Percentiles rank a stretch among this genome's conserved stretches.
These are phyloP conservation scores for Thripadectes ignobilis DNA, from an alignment of 2,797 vertebrate species.

Conservation along the genomic window DNA sequence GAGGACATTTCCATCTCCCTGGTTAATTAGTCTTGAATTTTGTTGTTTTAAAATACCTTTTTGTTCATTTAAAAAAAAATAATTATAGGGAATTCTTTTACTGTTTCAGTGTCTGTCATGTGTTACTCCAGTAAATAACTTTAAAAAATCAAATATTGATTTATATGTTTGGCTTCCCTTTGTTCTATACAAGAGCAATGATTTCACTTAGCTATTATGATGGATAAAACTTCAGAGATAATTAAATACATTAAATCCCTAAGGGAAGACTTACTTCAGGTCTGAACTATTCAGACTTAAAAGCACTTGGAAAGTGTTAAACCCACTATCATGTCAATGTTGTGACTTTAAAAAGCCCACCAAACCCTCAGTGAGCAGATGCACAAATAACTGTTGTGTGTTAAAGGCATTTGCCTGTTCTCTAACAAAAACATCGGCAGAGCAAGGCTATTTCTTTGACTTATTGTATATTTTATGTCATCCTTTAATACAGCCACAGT, in stretches of 20 bases:
- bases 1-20: background rate
- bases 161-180: slow-evolving; percentile 63
- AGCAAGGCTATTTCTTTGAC: background rate
- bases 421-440: background rate
- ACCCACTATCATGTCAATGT: background rate
- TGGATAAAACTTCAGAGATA: slow-evolving; percentile 71
- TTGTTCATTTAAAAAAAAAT: background rate
- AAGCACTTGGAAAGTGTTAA: slow-evolving; percentile 58
- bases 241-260: slow-evolving; percentile 69
- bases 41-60: background rate
- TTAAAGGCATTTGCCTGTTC: background rate
- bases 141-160: slow-evolving; percentile 67
- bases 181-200: slow-evolving; percentile 47
- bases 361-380: background rate
- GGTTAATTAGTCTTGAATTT: background rate
- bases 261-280: slow-evolving; percentile 62
- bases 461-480: background rate
- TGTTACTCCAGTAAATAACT: slow-evolving; percentile 42
- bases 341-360: background rate
- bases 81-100: background rate
- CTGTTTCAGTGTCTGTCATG: background rate
- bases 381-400: background rate
- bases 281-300: slow-evolving; percentile 64
- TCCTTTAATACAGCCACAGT: background rate
- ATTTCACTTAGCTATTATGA: slow-evolving; percentile 70